Conservation (phyloP, 2,888 invertebrate genomes). For the Leptopterna dolabrata region DNA sequence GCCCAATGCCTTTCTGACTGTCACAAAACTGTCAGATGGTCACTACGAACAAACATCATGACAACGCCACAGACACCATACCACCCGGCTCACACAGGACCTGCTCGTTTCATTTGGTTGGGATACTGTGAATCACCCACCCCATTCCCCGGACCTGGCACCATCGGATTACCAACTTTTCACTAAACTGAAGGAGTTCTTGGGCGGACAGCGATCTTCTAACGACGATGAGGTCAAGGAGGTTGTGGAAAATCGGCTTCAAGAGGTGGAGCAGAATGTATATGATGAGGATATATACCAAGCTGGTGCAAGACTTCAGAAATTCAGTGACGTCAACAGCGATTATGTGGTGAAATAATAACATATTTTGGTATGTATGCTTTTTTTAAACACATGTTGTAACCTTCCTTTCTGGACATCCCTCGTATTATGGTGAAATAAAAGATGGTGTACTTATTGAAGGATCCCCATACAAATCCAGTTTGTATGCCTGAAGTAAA, state of each 20-base stretch:
- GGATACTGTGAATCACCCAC: constrained; percentile 56
- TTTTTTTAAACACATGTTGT: no score
- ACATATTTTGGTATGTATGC: background rate
- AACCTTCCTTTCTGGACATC: no score
- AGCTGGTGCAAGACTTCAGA: constrained; percentile 18
- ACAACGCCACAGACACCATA: constrained; percentile 60
- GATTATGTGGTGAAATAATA: constrained; percentile 13
- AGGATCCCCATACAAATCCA: no score
- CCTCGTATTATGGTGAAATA: no score
- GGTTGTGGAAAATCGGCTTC: no score
- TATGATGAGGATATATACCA: constrained; percentile 47
- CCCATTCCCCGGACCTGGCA: constrained; percentile 22
- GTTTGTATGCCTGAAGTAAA: no score
- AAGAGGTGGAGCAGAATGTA: constrained; percentile 9
- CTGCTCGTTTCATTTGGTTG: constrained; percentile 55
- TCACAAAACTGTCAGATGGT: no score
- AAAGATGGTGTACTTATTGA: no score
- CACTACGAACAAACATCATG: no score
- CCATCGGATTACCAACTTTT: constrained; percentile 47
- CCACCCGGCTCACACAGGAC: constrained; percentile 47
- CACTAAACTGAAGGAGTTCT: constrained; percentile 40
- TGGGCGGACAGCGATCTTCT: constrained; percentile 41
- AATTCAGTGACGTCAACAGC: constrained; percentile 31
- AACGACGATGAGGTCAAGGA: no score
- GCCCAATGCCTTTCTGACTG: no score